Evolutionary conservation across 2,113 vertebrate genomes (phyloP).

Genomic region (Hystrix cristata): DNA sequence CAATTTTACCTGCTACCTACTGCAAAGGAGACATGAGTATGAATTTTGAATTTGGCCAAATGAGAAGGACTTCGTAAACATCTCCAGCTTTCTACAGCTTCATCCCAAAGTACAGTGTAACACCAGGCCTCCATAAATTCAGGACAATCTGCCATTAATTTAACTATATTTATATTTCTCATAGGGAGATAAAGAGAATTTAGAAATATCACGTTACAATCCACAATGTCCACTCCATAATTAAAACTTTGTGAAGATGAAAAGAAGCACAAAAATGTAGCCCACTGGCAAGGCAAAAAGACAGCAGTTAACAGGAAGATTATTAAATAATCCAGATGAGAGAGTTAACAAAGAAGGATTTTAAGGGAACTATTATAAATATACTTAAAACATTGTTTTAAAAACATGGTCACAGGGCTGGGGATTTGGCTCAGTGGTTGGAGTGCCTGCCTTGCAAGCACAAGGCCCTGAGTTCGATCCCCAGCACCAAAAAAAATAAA

Average conservation of each 20-base stretch:
- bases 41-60: background rate
- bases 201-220: background rate
- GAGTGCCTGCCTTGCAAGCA: no score
- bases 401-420: background rate
- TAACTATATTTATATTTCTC: background rate
- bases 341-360: background rate
- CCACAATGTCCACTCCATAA: background rate
- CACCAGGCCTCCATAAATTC: background rate
- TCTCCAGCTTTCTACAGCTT: background rate
- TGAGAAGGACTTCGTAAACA: background rate
- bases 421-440: no score
- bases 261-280: background rate
- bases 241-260: background rate
- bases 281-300: background rate
- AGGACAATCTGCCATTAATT: background rate
- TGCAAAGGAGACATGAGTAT: background rate
- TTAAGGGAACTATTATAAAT: background rate
- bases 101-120: background rate
- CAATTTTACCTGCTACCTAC: background rate
- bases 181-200: slow-evolving; percentile 4
- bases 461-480: no score
- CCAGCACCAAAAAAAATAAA: background rate
- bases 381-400: background rate
- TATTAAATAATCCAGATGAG: background rate
- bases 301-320: background rate